Evolutionary conservation across 1,140 invertebrate species (phyloP), one percentile per base, ranked within the genome.

Genomic region (Conopomorpha cramerella): DNA sequence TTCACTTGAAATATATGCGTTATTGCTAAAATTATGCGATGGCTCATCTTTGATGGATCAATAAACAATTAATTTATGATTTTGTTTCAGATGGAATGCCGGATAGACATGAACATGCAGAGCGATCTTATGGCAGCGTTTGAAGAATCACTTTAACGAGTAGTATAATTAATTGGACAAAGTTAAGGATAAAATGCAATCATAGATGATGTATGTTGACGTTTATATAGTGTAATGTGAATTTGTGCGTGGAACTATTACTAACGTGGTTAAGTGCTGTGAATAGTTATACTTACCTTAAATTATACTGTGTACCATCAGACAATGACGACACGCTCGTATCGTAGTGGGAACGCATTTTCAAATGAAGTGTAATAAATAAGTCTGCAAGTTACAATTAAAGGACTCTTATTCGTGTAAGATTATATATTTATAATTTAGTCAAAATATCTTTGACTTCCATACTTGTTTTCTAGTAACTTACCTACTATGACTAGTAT

Each of bases 81-180:
- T 36, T 43, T 42, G 0, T 86, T 87, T 34, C 84, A 96, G 94
- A 88, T 94, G 89, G 93, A 93, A 35, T 89, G 92, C 36, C 91
- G 93, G 78, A 97, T 98, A 60, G 95, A 98, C 72, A 96, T 98
- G 93, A 98, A 96, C 78, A 88, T 93, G 84, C 95, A 97, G 79
- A 96, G 94, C 81, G 94, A 97, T 82, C 83, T 97, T 62, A 96
- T 98, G 93, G 93, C 94, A 58, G 93, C 91, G 38, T 98, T 98
- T 78, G 95, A 98, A 81, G 92, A 96, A 81, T 92, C 90, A 28
- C 85, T 94, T 82, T 92, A 91, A 58, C 50, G 48, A 50, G 51
- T 40, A 51, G 39, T 6, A 23, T 23, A 35, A 25, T 27, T 8
- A 35, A 35, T 35, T 23, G 34, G 26, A 35, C 25, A 14, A 25